These are phyloP conservation scores for Passer domesticus DNA, from an alignment of 2,113 vertebrate genomes.

Conservation along the genomic window DNA sequence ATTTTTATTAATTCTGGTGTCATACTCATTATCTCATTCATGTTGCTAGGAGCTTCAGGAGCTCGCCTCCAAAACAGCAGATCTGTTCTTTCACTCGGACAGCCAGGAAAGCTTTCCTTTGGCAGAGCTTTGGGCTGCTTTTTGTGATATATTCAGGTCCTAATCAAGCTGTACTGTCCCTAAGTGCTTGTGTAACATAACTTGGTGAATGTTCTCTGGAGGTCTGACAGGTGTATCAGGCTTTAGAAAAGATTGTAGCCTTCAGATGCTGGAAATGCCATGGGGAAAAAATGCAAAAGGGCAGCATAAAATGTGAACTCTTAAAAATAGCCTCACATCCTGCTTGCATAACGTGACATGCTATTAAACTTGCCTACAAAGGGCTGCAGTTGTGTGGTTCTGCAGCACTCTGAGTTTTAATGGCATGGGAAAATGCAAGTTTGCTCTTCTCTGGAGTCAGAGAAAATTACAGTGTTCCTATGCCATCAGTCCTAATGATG, in stretches of 20 bases:
- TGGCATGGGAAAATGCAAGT: conserved; percentile 31
- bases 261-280: conserved; percentile 1
- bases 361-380: conserved; percentile 34
- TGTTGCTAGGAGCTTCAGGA: conserved; percentile 52
- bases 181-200: not conserved
- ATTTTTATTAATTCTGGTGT: conserved; percentile 54
- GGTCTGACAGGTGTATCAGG: conserved; percentile 16
- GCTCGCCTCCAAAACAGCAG: not conserved
- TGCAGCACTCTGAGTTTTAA: not conserved
- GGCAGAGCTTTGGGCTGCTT: conserved; percentile 9
- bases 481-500: conserved; percentile 42
- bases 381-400: not conserved
- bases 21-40: conserved; percentile 29
- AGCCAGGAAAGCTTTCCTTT: conserved; percentile 7
- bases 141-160: not conserved
- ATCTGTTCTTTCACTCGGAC: not conserved
- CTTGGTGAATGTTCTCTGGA: not conserved
- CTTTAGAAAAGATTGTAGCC: not conserved
- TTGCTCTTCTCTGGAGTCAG: conserved; percentile 33
- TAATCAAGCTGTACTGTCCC: conserved; percentile 7
- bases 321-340: conserved; percentile 43
- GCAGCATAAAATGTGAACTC: conserved; percentile 31
- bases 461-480: conserved; percentile 53
- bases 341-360: conserved; percentile 4
- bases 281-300: not conserved